Conservation (phyloP, 2,113 vertebrate species). For the Clarias gariepinus region DNA sequence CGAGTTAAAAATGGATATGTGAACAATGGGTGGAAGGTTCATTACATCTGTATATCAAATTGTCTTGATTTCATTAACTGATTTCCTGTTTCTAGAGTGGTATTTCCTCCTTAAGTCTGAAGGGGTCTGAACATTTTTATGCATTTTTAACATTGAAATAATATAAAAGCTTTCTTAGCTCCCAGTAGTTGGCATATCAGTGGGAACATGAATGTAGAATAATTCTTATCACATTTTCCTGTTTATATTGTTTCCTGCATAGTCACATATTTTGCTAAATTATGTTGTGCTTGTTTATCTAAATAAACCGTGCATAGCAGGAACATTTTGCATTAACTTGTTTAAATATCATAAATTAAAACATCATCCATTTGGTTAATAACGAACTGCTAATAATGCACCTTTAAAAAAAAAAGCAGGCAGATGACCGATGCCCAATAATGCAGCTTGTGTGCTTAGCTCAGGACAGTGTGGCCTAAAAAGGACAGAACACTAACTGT, state of each 20-base stretch:
- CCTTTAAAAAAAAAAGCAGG: too few relatives aligned
- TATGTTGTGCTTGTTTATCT: neutral
- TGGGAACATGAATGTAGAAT: conserved; percentile 47
- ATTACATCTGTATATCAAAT: neutral
- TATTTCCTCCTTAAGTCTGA: neutral
- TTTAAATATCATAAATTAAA: neutral
- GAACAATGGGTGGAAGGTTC: neutral
- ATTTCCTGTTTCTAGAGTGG: neutral
- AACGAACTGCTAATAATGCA: neutral
- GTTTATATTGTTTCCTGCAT: neutral
- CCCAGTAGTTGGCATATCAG: conserved; percentile 33
- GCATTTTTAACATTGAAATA: neutral
- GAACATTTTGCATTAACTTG: neutral
- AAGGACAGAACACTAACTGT: conserved; percentile 37
- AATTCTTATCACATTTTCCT: conserved; percentile 48
- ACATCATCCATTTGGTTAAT: neutral
- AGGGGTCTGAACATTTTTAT: neutral
- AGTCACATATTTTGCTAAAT: neutral
- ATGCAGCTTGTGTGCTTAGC: conserved; percentile 20
- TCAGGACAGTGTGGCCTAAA: conserved; percentile 49
- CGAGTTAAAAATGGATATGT: too few relatives aligned
- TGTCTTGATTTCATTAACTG: neutral
- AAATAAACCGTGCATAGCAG: neutral
- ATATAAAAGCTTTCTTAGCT: neutral
- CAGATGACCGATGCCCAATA: neutral